These are phyloP conservation scores for Harpalus rubripes DNA, from an alignment of 2,888 invertebrate species.

Conservation along the genomic window DNA sequence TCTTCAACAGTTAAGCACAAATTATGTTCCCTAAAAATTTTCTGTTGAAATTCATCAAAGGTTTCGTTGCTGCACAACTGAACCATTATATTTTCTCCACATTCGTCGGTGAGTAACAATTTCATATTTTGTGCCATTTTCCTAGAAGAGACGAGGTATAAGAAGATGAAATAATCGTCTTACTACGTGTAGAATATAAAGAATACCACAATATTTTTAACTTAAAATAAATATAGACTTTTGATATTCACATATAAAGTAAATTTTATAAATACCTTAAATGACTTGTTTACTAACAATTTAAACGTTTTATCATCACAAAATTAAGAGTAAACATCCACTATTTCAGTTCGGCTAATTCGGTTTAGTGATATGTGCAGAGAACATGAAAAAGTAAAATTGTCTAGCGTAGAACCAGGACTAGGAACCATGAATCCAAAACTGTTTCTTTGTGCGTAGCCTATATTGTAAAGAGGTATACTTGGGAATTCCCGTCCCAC, in stretches of 20 bases:
- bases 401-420: neutral
- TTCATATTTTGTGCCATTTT: constrained; percentile 67
- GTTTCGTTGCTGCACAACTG: constrained; percentile 48
- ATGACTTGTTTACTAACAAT: neutral
- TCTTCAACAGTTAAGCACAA: constrained; percentile 30
- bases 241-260: constrained; percentile 15
- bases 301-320: constrained; percentile 7
- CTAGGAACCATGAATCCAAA: neutral
- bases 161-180: constrained; percentile 58
- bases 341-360: neutral
- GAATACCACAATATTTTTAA: constrained; percentile 47
- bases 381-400: constrained; percentile 23
- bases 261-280: constrained; percentile 21
- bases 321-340: constrained; percentile 6
- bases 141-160: constrained; percentile 43
- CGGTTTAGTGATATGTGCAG: constrained; percentile 3
- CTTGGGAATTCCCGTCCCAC: constrained; percentile 2
- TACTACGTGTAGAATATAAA: constrained; percentile 52
- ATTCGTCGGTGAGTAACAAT: constrained; percentile 32
- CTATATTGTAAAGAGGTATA: neutral
- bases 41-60: constrained; percentile 59
- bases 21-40: constrained; percentile 48
- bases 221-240: constrained; percentile 9
- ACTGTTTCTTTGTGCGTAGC: neutral
- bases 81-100: constrained; percentile 34